A percentile compares a stretch with the other conserved stretches of the same genome.
These are phyloP conservation scores for Typhlichthys subterraneus DNA, from an alignment of 2,797 vertebrate genomes.

Conservation along the genomic window DNA sequence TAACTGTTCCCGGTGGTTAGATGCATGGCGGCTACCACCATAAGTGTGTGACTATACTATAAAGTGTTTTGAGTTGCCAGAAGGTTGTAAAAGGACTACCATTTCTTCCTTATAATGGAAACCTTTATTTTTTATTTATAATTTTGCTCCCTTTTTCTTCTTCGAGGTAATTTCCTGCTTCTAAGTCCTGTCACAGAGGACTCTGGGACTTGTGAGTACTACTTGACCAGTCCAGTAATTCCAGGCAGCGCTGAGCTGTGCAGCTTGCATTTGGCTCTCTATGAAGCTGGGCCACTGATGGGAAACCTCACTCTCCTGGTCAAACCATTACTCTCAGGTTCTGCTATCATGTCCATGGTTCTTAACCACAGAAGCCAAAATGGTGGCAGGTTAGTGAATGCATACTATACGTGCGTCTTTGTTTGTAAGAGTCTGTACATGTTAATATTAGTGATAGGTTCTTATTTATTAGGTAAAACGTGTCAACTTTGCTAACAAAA, in stretches of 20 bases:
- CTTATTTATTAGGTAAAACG: conserved; percentile 13
- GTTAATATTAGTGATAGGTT: neutral
- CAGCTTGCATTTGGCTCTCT: conserved; percentile 76
- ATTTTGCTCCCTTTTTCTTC: conserved; percentile 27
- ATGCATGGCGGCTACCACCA: too few species aligned
- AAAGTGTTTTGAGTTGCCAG: too few species aligned
- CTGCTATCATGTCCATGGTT: conserved; percentile 53
- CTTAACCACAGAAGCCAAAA: conserved; percentile 56
- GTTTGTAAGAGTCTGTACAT: conserved; percentile 1
- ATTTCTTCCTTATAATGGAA: too few species aligned
- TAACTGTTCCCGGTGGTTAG: too few species aligned
- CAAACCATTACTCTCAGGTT: conserved; percentile 63
- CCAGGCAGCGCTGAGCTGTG: conserved; percentile 74
- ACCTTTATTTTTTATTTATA: too few species aligned
- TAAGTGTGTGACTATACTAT: too few species aligned
- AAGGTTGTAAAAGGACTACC: too few species aligned
- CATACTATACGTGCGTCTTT: neutral
- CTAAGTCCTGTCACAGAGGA: conserved; percentile 62
- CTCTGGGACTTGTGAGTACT: conserved; percentile 77
- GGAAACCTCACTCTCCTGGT: conserved; percentile 79
- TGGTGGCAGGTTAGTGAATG: conserved; percentile 68
- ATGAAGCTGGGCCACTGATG: conserved; percentile 62
- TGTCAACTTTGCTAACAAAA: conserved; percentile 21
- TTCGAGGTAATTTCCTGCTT: conserved; percentile 82
- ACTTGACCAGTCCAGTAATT: conserved; percentile 82